Evolutionary conservation across 1,140 invertebrate genomes (phyloP), one percentile per base, ranked within the genome.

Genomic region (Tetragnatha versicolor): DNA sequence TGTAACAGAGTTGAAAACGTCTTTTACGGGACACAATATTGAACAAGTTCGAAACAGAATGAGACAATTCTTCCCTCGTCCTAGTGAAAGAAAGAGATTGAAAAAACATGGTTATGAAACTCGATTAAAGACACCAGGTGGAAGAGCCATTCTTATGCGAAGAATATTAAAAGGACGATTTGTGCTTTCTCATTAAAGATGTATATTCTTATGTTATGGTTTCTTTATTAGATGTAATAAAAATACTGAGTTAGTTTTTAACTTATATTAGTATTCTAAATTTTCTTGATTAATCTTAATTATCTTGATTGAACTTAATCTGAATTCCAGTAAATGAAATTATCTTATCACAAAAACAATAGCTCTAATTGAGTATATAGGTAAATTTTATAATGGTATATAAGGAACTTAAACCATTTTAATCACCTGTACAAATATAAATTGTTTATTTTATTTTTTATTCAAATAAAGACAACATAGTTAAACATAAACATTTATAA

Each of bases 151-250:
- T 25, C n/a, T 65, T n/a, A 76, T 76, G 60, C 42, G 60, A 53
- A 63, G 73, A 53, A 76, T 76, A 25, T 42, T 76, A 20, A 76
- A 76, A 76, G 73, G 73, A n/a, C 42, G 73, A 39, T 65, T 65
- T 76, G 73, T 76, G 3, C 31, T 76, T 17, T 65, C 60, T 14
- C 73, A 76, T 53, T 76, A 42, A 65, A 65, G 33, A 9, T 20
- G 3, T 10, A 29, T 51, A 22, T 51, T 14, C 3, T 20, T 22
- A n/a, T 51, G 49, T 27, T 51, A 51, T 22, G 27, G 9, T 49
- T 7, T 6, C 20, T n/a, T 51, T 20, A 27, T 22, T 33, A 14
- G 29, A 7, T 4, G 3, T 17, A 27, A 58, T 3, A n/a, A 0
- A 31, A 17, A 14, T 7, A 14, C 17, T 55, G 27, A 3, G 27